Conservation (phyloP, 2,888 invertebrate species). For the Lysandra coridon region DNA sequence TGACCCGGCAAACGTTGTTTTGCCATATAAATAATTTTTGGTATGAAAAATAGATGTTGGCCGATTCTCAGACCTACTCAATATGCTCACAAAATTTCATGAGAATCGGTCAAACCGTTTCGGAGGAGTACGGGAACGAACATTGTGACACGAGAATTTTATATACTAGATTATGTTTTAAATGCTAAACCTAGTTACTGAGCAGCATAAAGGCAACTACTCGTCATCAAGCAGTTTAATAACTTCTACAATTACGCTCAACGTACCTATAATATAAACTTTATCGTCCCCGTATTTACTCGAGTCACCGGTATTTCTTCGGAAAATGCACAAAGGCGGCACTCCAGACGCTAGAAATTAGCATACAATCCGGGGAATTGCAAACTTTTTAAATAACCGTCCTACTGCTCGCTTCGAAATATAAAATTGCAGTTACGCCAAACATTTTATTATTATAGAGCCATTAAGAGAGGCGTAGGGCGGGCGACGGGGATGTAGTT, state of each 20-base stretch:
- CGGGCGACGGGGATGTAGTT: slow-evolving; percentile 13
- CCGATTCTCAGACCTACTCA: too few relatives aligned
- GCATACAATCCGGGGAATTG: slow-evolving; percentile 13
- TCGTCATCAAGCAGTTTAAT: background rate
- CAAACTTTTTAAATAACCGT: slow-evolving; percentile 20
- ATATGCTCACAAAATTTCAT: too few relatives aligned
- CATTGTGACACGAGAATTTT: too few relatives aligned
- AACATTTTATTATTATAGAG: slow-evolving; percentile 31
- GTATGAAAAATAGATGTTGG: too few relatives aligned
- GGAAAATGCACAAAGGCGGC: background rate
- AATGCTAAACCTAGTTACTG: too few relatives aligned
- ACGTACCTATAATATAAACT: slow-evolving; percentile 17
- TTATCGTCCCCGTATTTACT: slow-evolving; percentile 11
- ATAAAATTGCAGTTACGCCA: slow-evolving; percentile 11
- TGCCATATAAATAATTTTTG: too few relatives aligned
- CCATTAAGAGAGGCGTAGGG: slow-evolving; percentile 15
- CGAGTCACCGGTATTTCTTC: background rate
- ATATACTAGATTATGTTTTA: background rate
- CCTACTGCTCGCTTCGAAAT: background rate
- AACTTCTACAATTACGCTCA: background rate
- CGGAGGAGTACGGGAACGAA: too few relatives aligned
- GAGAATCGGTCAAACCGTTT: too few relatives aligned
- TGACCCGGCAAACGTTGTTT: too few relatives aligned
- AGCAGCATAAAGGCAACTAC: background rate
- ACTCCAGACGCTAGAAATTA: slow-evolving; percentile 15